These are phyloP conservation scores for Octomys mimax DNA, from an alignment of 2,797 vertebrate genomes.

Conservation along the genomic window DNA sequence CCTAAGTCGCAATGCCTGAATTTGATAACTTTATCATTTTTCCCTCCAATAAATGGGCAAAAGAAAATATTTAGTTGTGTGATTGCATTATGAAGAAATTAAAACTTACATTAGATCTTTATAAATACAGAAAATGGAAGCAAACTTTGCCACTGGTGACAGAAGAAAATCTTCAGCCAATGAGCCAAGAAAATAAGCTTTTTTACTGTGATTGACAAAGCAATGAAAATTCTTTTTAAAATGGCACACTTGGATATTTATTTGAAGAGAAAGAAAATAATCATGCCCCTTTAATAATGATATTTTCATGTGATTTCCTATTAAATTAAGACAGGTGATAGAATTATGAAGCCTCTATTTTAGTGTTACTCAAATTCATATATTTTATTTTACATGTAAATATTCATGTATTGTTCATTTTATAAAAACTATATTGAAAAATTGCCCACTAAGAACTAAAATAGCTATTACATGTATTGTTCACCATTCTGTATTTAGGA, in stretches of 20 bases:
- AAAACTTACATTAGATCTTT: not conserved
- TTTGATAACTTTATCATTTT: not conserved
- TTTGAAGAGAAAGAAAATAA: not conserved
- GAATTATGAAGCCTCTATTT: not conserved
- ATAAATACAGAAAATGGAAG: not conserved
- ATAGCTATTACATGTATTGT: not conserved
- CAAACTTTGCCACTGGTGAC: not conserved
- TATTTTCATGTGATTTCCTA: not conserved
- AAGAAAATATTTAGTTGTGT: not conserved
- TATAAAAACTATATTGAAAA: not conserved
- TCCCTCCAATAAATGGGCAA: not conserved
- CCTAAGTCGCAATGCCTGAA: not conserved
- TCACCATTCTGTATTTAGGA: slow-evolving; percentile 33
- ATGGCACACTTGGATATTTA: not conserved
- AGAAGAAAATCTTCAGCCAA: not conserved
- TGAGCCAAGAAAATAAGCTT: not conserved
- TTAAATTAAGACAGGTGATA: not conserved
- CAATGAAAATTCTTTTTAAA: not conserved
- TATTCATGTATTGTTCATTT: not conserved
- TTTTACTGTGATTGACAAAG: not conserved
- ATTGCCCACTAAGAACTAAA: not conserved
- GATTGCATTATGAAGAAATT: not conserved
- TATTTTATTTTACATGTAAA: not conserved
- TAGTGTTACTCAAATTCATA: not conserved
- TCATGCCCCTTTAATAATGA: not conserved